Evolutionary conservation across 2,113 vertebrate species (phyloP), one percentile per base, ranked within the genome.

Genomic region (Scopus umbretta): DNA sequence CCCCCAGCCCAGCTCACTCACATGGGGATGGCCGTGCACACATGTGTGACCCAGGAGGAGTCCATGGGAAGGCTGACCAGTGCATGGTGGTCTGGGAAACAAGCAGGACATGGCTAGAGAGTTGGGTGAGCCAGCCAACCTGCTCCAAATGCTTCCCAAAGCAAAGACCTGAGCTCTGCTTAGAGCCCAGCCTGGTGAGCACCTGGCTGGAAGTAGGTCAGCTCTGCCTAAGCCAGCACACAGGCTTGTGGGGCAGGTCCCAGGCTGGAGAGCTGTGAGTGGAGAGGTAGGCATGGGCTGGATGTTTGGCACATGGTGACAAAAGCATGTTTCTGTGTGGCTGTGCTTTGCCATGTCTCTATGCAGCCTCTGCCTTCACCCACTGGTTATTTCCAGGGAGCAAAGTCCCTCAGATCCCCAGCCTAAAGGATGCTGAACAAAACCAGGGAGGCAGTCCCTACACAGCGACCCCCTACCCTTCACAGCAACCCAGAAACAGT

Each of bases 281-380:
- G 4, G 16, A 43, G 23, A 45, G 49, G 29, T 53, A 55, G 49
- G 29, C 27, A 4, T 4, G n/a, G 73, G 30, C 16, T 8, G 58
- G 42, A 16, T 36, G 32, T 5, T 73, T 3, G 6, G 61, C 32
- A 55, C 17, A 5, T 3, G 9, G 20, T 3, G 0, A 2, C 5
- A 23, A 40, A 13, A 78, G 29, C 80, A 19, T 7, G 23, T 21
- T 58, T 9, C 27, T 3, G 2, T 1, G 0, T 2, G 47, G 52
- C 42, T 58, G 42, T 14, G 26, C 49, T 36, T 42, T 23, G 53
- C 53, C 18, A 9, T 9, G 52, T 5, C 30, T n/a, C 42, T 3
- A 42, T 5, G 17, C 71, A 80, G 47, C 5, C 50, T 56, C 75
- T 62, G 49, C 55, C 23, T 16, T 38, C 63, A 27, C 2, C 2